phyloP scores from a whole-genome alignment of 2,888 invertebrate species.

The Lacanobia wlatinum region DNA sequence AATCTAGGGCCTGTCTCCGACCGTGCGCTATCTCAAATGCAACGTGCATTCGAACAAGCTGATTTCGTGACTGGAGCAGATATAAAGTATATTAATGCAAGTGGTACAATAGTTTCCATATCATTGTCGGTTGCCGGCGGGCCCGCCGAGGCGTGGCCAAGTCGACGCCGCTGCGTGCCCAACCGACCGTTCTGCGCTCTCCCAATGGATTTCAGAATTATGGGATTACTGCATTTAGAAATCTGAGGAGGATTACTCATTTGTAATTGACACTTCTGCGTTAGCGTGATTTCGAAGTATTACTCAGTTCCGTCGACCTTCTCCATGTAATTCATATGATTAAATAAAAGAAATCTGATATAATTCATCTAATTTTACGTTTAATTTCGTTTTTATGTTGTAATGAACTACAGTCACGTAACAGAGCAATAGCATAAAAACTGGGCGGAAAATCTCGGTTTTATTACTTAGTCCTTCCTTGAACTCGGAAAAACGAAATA shows the following conservation, averaged over 20 bases:
- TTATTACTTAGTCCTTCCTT: slow-evolving; percentile 36
- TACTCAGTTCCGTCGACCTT: slow-evolving; percentile 51
- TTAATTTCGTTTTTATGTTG: slow-evolving; percentile 18
- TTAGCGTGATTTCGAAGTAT: slow-evolving; percentile 54
- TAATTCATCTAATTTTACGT: slow-evolving; percentile 27
- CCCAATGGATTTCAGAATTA: slow-evolving; percentile 74
- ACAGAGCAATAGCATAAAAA: slow-evolving; percentile 27
- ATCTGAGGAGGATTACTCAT: slow-evolving; percentile 38
- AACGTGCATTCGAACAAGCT: slow-evolving; percentile 66
- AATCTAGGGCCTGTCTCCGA: slow-evolving; percentile 58
- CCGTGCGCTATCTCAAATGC: slow-evolving; percentile 61
- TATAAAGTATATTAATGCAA: slow-evolving; percentile 71
- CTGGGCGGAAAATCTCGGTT: slow-evolving; percentile 21
- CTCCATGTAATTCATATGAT: slow-evolving; percentile 36
- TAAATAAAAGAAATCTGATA: slow-evolving; percentile 38
- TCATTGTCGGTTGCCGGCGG: slow-evolving; percentile 72
- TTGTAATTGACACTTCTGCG: slow-evolving; percentile 46
- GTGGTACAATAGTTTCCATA: slow-evolving; percentile 78
- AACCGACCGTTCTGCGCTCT: slow-evolving; percentile 78
- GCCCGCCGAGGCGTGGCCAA: slow-evolving; percentile 79
- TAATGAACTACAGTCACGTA: slow-evolving; percentile 47
- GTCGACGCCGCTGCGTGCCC: slow-evolving; percentile 70
- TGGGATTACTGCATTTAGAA: slow-evolving; percentile 64
- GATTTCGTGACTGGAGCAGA: slow-evolving; percentile 72
- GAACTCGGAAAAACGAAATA: slow-evolving; percentile 58